phyloP scores from a whole-genome alignment of 2,113 vertebrate species.

The Cygnus buccinator region DNA sequence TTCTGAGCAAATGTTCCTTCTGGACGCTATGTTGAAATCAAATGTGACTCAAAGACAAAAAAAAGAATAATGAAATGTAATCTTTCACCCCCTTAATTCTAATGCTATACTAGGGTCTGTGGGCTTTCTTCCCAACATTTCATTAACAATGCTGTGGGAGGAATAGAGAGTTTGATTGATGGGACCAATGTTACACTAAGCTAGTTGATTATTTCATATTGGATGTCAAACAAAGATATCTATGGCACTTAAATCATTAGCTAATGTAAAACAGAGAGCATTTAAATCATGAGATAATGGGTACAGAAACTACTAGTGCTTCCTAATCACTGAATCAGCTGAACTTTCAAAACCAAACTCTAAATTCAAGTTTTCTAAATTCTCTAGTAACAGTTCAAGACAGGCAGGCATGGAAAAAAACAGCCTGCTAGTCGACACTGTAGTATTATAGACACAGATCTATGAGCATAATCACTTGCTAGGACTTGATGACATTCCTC shows the following conservation, averaged over 20 bases:
- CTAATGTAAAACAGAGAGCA: slow-evolving; percentile 44
- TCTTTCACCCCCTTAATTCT: slow-evolving; percentile 38
- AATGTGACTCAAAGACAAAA: not conserved
- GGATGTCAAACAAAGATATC: slow-evolving; percentile 63
- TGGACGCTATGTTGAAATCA: not conserved
- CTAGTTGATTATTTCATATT: slow-evolving; percentile 65
- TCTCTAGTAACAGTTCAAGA: not conserved
- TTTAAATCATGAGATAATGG: slow-evolving; percentile 57
- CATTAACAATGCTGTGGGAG: slow-evolving; percentile 42
- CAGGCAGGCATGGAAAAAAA: not conserved
- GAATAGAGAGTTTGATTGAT: slow-evolving; percentile 54
- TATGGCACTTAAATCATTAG: slow-evolving; percentile 60
- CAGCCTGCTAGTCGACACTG: not conserved
- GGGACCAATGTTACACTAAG: slow-evolving; percentile 13
- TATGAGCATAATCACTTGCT: not conserved
- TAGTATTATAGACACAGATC: not conserved
- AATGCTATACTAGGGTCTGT: not conserved
- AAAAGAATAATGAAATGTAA: not conserved
- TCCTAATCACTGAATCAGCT: slow-evolving; percentile 22
- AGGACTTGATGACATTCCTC: not conserved
- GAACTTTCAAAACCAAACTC: slow-evolving; percentile 29
- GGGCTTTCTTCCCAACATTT: slow-evolving; percentile 38
- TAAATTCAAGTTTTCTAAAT: slow-evolving; percentile 18
- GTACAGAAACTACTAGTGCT: not conserved
- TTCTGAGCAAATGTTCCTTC: not conserved